phyloP scores from a whole-genome alignment of 2,113 vertebrate genomes.

The Caranx melampygus region DNA sequence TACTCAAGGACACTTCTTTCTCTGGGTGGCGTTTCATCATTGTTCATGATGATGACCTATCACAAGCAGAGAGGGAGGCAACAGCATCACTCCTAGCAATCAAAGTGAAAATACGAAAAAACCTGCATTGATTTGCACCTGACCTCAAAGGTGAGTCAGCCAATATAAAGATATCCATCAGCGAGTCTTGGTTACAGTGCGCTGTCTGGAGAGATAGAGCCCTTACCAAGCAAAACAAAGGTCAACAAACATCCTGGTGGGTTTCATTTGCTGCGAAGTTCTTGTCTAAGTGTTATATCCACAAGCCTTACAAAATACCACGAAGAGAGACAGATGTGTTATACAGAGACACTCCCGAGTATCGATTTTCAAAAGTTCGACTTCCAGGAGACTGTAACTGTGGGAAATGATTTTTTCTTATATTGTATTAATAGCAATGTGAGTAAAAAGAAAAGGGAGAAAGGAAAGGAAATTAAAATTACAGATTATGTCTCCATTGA shows the following conservation, averaged over 20 bases:
- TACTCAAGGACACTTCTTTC: slow-evolving; percentile 55
- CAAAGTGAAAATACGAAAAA: slow-evolving; percentile 58
- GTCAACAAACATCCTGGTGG: slow-evolving; percentile 65
- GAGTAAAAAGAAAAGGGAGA: not conserved
- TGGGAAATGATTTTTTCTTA: slow-evolving; percentile 17
- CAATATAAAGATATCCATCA: slow-evolving; percentile 76
- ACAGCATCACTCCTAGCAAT: slow-evolving; percentile 44
- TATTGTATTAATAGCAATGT: not conserved
- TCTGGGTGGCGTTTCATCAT: slow-evolving; percentile 54
- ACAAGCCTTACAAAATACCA: slow-evolving; percentile 11
- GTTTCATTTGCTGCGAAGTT: slow-evolving; percentile 36
- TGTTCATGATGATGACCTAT: slow-evolving; percentile 56
- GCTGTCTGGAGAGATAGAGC: slow-evolving; percentile 53
- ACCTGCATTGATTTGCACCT: slow-evolving; percentile 70
- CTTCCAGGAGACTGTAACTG: not conserved
- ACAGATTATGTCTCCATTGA: slow-evolving; percentile 17
- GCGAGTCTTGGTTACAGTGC: slow-evolving; percentile 63
- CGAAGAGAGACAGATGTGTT: not conserved
- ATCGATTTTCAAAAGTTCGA: not conserved
- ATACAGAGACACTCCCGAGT: not conserved
- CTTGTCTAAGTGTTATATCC: slow-evolving; percentile 16
- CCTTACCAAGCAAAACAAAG: slow-evolving; percentile 74
- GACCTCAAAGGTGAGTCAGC: slow-evolving; percentile 72
- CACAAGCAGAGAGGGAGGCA: slow-evolving; percentile 31
- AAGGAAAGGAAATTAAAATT: slow-evolving; percentile 27